phyloP scores from a whole-genome alignment of 23 tunicate species.

The Halocynthia aurantium region DNA sequence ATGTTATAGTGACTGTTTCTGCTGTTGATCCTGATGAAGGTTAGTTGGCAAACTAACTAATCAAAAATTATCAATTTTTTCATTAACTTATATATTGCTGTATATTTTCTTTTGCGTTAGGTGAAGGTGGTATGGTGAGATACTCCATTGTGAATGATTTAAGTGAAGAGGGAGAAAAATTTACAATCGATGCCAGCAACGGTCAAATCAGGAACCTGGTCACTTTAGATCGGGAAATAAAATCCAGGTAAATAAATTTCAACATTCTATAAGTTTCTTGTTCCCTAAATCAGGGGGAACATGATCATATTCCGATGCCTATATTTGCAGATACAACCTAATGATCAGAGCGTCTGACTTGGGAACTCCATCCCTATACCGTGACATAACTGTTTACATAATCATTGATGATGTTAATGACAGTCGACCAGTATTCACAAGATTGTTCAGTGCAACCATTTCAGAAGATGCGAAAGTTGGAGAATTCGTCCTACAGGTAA shows the following conservation, averaged over 20 bases:
- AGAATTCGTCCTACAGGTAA: constrained; percentile 51
- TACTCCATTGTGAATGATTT: constrained; percentile 2
- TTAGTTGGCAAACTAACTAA: not conserved
- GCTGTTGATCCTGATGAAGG: constrained; percentile 48
- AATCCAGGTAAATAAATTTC: constrained; percentile 41
- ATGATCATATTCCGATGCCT: not conserved
- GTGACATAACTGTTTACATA: constrained; percentile 35
- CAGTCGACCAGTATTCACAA: constrained; percentile 53
- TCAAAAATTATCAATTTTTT: not conserved
- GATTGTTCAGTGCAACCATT: constrained; percentile 41
- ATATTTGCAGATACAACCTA: constrained; percentile 30
- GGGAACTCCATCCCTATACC: constrained; percentile 39
- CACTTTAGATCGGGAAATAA: constrained; percentile 50
- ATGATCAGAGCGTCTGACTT: constrained; percentile 50
- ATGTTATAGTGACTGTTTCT: constrained; percentile 18
- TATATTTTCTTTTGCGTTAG: constrained; percentile 1
- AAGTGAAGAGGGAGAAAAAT: constrained; percentile 43
- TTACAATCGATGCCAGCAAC: constrained; percentile 18
- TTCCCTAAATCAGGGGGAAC: not conserved
- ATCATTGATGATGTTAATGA: constrained; percentile 84
- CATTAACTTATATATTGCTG: not conserved
- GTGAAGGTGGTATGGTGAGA: constrained; percentile 12
- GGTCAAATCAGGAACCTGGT: constrained; percentile 38
- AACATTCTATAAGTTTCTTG: not conserved
- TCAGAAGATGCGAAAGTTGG: constrained; percentile 62